These are phyloP conservation scores for Abrostola triplasia DNA, from an alignment of 2,888 invertebrate genomes.

Conservation along the genomic window DNA sequence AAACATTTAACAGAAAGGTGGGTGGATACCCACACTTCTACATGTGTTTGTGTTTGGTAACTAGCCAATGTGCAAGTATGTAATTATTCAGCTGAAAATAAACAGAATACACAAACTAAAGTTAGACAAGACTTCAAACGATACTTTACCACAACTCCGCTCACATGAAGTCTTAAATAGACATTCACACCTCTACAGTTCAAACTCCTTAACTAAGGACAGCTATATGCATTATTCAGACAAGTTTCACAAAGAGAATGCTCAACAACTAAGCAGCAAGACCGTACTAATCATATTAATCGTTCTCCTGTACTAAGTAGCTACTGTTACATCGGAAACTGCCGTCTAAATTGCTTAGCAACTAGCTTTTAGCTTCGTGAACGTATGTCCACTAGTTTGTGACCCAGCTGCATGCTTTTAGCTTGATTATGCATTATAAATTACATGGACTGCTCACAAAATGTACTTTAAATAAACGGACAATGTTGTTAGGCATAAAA, in stretches of 20 bases:
- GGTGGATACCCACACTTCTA: no score
- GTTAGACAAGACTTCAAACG: conserved; percentile 5
- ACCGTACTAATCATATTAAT: conserved; percentile 54
- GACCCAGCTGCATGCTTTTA: conserved; percentile 68
- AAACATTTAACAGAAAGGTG: no score
- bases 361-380: conserved; percentile 56
- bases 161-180: conserved; percentile 3
- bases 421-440: conserved; percentile 70
- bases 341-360: conserved; percentile 45
- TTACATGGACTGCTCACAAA: conserved; percentile 50
- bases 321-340: conserved; percentile 53
- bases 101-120: not conserved
- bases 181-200: conserved; percentile 32
- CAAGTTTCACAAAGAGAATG: conserved; percentile 54
- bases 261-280: conserved; percentile 41
- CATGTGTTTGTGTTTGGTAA: no score
- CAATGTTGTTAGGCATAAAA: conserved; percentile 36
- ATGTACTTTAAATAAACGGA: conserved; percentile 46
- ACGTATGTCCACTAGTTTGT: conserved; percentile 59
- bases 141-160: conserved; percentile 11
- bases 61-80: not conserved
- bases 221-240: conserved; percentile 51
- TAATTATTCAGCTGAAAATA: not conserved
- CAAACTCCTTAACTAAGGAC: conserved; percentile 44
- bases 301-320: conserved; percentile 35